phyloP scores from a whole-genome alignment of 2,888 invertebrate genomes.

The Eurois occulta region DNA sequence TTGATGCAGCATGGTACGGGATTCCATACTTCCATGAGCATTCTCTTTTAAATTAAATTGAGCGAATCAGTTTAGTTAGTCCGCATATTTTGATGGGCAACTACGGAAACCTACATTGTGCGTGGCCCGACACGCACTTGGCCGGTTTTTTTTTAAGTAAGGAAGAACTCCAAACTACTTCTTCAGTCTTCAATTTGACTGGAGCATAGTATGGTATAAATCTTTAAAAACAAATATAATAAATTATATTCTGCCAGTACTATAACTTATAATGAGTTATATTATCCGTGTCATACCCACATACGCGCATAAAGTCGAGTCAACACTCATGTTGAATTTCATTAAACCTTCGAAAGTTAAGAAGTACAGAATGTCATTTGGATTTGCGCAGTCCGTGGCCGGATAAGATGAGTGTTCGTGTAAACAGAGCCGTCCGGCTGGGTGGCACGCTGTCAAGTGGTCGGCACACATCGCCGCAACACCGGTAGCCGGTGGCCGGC shows the following conservation, averaged over 20 bases:
- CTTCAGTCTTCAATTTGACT: not conserved
- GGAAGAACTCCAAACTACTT: not conserved
- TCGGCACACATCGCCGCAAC: conserved; percentile 84
- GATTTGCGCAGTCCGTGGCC: conserved; percentile 75
- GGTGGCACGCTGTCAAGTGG: conserved; percentile 86
- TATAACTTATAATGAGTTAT: conserved; percentile 11
- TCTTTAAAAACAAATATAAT: not conserved
- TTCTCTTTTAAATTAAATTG: too few species aligned
- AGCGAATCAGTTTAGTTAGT: too few species aligned
- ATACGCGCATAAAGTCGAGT: conserved; percentile 26
- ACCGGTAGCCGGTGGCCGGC: conserved; percentile 85
- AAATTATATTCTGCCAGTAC: not conserved
- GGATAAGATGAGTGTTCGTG: conserved; percentile 72
- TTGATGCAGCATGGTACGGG: too few species aligned
- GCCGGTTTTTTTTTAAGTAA: not conserved
- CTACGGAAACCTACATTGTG: too few species aligned
- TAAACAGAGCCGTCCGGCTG: conserved; percentile 76
- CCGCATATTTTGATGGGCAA: too few species aligned
- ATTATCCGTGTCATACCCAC: conserved; percentile 36
- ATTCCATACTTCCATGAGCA: too few species aligned
- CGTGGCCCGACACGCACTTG: too few species aligned
- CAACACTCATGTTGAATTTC: conserved; percentile 60
- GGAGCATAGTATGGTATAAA: not conserved
- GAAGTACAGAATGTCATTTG: conserved; percentile 61
- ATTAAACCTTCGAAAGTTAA: conserved; percentile 57